A percentile compares a stretch with the other conserved stretches of the same genome.
Conservation (phyloP, 2,113 vertebrate species). For the Ctenodactylus gundi region DNA sequence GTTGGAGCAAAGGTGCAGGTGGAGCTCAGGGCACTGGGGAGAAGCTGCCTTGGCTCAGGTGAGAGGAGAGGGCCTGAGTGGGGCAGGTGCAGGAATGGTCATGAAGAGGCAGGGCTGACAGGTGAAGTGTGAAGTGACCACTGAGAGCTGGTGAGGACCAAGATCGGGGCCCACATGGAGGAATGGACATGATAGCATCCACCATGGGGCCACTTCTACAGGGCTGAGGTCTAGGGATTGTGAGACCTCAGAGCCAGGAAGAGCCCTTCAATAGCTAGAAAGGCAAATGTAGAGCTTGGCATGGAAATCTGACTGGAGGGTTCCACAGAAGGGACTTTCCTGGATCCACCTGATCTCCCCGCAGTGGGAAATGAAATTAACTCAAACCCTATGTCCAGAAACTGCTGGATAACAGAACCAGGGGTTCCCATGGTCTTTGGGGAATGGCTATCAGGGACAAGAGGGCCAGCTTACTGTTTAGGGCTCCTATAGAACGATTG, state of each 20-base stretch:
- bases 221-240: background rate
- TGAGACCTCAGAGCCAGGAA: rapidly evolving
- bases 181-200: rapidly evolving
- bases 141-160: rapidly evolving
- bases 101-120: background rate
- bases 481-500: background rate
- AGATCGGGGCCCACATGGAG: background rate
- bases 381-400: rapidly evolving
- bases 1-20: background rate
- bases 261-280: background rate
- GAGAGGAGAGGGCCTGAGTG: background rate
- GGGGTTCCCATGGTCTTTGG: background rate
- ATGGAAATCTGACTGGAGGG: background rate
- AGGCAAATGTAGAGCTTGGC: rapidly evolving
- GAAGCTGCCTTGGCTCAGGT: background rate
- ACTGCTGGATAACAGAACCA: background rate
- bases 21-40: background rate
- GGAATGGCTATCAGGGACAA: no score
- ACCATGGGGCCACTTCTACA: no score
- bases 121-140: background rate
- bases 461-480: background rate
- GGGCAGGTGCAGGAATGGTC: background rate
- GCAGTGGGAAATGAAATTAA: background rate
- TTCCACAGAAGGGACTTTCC: rapidly evolving
- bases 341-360: no score